Evolutionary conservation across 2,888 invertebrate species (phyloP), one percentile per base, ranked within the genome.

Genomic region (Watsonalla cultraria): DNA sequence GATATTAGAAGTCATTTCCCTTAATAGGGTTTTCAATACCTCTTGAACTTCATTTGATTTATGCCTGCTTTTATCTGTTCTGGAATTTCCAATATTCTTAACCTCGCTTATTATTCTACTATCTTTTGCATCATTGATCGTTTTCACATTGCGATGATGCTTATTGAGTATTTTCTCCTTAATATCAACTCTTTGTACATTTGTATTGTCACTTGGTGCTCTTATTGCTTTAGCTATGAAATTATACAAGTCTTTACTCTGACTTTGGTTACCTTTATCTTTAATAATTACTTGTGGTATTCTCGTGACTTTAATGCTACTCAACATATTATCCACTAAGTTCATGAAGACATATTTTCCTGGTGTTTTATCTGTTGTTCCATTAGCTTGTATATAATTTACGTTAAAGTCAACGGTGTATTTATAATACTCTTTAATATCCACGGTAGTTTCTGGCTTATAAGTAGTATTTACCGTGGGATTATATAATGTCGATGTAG

Each of bases 31-130:
- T 39, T 55, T 59, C 4, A 73, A 49, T 13, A 68, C 52, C 7
- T 55, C 61, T 42, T 72, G 57, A n/a, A 74, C 45, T 34, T 63
- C 54, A 6, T 54, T 52, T 13, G 58, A 59, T 50, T 64, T 66
- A 37, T 42, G 11, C 9, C 5, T 8, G 11, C 11, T 5, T 42
- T 42, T 42, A 8, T 11, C 42, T 42, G 8, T 42, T 42, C 11
- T 42, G 8, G 2, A 5, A 5, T 42, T 42, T 8, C 42, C 11
- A 42, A 11, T 42, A 11, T 42, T 11, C 11, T 42, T 42, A 2
- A 5, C 42, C 9, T 56, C 52, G 34, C 51, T 53, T 57, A 48
- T 67, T 52, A 50, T 63, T 58, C 51, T 58, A 11, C 48, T 52
- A 45, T 51, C 64, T 7, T 58, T 58, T 1, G 42, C 42, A 42